Evolutionary conservation across 2,888 invertebrate genomes (phyloP), one percentile per base, ranked within the genome.

Genomic region (Drosophila neotestacea): DNA sequence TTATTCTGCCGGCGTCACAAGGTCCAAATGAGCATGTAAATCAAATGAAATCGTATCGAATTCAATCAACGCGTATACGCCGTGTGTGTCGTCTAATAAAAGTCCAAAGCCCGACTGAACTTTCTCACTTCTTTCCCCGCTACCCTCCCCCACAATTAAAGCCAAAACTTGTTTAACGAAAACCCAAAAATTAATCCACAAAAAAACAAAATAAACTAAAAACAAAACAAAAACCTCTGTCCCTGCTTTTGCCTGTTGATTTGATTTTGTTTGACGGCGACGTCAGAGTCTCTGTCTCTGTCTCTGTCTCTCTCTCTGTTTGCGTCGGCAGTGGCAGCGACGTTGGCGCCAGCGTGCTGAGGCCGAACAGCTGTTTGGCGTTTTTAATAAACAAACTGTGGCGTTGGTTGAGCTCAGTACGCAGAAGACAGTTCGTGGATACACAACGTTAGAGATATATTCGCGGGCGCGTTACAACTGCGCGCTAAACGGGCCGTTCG

Each of bases 31-130:
- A 77, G 74, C 61, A 81, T 79, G 84, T 76, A 77, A 88, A 85
- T 85, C 66, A 69, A 89, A 88, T 74, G 81, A 83, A 86, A 88
- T 83, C 83, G 83, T 88, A 86, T 69, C 88, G 70, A 85, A 85
- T 85, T 22, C 44, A 71, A 71, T 81, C 59, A 81, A 47, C 56
- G 71, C 56, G 70, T 70, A 75, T 84, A 77, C 79, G 85, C 71
- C 72, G 65, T 70, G 77, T 83, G 58, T 36, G 13, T 16, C 27
- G 46, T 13, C 28, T 75, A 65, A 56, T 72, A 80, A 80, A 80
- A 80, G 28, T 36, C 42, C 47, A 50, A 61, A 68, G 41, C 67
- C 42, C 51, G 59, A 66, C 54, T 70, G 82, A 87, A 73, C 76
- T 66, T 85, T 81, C 78, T 73, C 62, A 47, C 51, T 54, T 48